phyloP scores from a whole-genome alignment of 1,140 invertebrate genomes.

The Charaxes varanes region DNA sequence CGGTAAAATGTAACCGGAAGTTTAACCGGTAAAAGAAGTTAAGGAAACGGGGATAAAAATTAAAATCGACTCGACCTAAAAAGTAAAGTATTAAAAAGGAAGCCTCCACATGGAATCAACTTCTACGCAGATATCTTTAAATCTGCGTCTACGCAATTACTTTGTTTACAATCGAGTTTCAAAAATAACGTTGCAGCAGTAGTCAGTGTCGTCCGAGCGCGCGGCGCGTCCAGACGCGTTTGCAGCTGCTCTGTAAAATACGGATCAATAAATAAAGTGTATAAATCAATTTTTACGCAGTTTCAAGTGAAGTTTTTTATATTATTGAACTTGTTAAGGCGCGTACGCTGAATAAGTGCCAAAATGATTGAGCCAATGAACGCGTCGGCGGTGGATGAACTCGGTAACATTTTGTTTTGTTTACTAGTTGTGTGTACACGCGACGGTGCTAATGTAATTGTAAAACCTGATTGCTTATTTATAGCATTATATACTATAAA shows the following conservation, averaged over 20 bases:
- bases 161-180: conserved; percentile 45
- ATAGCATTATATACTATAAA: no score
- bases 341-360: conserved; percentile 15
- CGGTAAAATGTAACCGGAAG: no score
- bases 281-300: conserved; percentile 15
- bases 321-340: no score
- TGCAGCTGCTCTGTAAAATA: conserved; percentile 2
- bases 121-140: conserved; percentile 13
- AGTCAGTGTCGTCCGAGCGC: conserved; percentile 30
- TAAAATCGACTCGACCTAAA: no score
- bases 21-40: no score
- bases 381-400: conserved; percentile 37
- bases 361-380: conserved; percentile 38
- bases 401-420: conserved; percentile 31
- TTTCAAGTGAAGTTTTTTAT: no score
- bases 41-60: no score
- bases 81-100: no score
- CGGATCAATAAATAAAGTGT: background rate
- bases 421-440: background rate
- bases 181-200: conserved; percentile 27
- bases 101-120: no score
- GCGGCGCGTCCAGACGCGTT: conserved; percentile 27
- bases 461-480: no score
- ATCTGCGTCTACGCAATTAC: conserved; percentile 31
- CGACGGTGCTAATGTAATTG: no score